phyloP scores from a whole-genome alignment of 2,113 vertebrate genomes.

The Otocyon megalotis region DNA sequence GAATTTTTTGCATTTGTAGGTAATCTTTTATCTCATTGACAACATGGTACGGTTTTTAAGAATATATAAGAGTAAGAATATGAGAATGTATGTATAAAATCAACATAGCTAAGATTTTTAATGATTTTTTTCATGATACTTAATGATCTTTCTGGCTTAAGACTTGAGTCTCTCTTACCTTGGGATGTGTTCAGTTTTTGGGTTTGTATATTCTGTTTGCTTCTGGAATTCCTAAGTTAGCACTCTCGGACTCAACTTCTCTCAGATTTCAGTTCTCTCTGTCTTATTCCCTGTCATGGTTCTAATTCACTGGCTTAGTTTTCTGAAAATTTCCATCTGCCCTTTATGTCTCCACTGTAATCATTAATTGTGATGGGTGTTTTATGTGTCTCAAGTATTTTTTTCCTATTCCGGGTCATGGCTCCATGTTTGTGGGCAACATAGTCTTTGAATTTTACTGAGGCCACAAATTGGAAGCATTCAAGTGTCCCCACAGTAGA shows the following conservation, averaged over 20 bases:
- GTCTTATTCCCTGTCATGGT: too few species aligned
- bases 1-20: neutral
- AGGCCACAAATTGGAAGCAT: neutral
- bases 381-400: accelerated
- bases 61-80: neutral
- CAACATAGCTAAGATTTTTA: too few species aligned
- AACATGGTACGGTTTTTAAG: neutral
- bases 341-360: accelerated
- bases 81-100: neutral
- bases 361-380: neutral
- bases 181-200: too few species aligned
- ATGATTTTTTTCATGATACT: too few species aligned
- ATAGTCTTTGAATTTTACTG: neutral
- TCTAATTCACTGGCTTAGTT: neutral
- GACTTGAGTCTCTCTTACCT: neutral
- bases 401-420: neutral
- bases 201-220: neutral
- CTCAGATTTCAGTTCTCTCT: neutral
- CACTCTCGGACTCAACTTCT: neutral
- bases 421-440: neutral
- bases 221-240: neutral
- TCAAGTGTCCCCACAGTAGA: accelerated
- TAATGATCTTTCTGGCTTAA: neutral
- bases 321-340: neutral
- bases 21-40: neutral